Evolutionary conservation across 1,140 invertebrate genomes (phyloP).

Genomic region (Argopecten irradians): DNA sequence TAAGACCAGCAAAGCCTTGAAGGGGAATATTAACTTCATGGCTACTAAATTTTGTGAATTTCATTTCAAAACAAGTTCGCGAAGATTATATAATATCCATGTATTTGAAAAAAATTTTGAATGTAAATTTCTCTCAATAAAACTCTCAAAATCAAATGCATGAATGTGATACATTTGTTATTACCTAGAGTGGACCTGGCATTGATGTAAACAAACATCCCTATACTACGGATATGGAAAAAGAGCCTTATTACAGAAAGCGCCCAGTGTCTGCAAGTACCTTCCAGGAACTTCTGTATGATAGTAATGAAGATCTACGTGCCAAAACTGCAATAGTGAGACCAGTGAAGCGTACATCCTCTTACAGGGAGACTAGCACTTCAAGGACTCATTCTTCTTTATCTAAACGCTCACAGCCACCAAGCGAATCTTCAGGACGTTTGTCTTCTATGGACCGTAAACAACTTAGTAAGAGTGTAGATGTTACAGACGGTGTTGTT

Average conservation of each 20-base stretch:
- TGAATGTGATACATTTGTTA: background rate
- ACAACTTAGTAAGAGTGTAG: background rate
- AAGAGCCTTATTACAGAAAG: conserved; percentile 40
- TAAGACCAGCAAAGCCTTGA: too few relatives aligned
- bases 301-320: conserved; percentile 33
- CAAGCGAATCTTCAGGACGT: background rate
- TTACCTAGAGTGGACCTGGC: conserved; percentile 26
- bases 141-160: too few relatives aligned
- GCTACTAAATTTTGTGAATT: too few relatives aligned
- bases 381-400: background rate
- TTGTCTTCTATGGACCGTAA: background rate
- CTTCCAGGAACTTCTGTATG: conserved; percentile 32
- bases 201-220: conserved; percentile 57
- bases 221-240: conserved; percentile 40
- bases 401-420: background rate
- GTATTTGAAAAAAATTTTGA: too few relatives aligned
- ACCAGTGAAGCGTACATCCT: conserved; percentile 46
- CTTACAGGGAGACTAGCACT: conserved; percentile 43
- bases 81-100: too few relatives aligned
- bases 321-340: conserved; percentile 48
- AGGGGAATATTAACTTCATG: too few relatives aligned
- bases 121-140: too few relatives aligned
- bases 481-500: background rate
- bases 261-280: conserved; percentile 48
- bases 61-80: too few relatives aligned